phyloP scores from a whole-genome alignment of 2,888 invertebrate genomes.

The Lasioglossum vierecki region DNA sequence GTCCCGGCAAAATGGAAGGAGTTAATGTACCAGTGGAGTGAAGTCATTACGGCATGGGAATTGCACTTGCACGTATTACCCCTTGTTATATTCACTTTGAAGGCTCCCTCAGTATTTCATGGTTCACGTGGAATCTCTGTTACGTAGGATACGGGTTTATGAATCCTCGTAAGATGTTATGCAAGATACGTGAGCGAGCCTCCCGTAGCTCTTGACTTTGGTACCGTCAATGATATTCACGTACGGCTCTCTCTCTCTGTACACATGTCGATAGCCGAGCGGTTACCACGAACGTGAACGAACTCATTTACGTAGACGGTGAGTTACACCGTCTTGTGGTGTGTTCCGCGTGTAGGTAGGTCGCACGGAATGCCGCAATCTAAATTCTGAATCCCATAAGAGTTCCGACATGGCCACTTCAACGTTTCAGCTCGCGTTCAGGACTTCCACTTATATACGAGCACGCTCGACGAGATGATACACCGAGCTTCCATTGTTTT shows the following conservation, averaged over 20 bases:
- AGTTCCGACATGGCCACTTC: slow-evolving; percentile 27
- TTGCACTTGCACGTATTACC: slow-evolving; percentile 13
- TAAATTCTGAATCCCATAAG: slow-evolving; percentile 35
- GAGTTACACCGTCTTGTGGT: slow-evolving; percentile 28
- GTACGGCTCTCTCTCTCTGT: slow-evolving; percentile 27
- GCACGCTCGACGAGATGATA: neutral
- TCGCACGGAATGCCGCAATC: slow-evolving; percentile 42
- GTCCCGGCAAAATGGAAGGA: neutral
- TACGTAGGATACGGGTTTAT: slow-evolving; percentile 46
- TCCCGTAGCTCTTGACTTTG: slow-evolving; percentile 51
- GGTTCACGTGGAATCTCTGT: slow-evolving; percentile 37
- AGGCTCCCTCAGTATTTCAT: neutral
- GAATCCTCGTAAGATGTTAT: slow-evolving; percentile 54
- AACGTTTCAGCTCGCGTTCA: slow-evolving; percentile 6
- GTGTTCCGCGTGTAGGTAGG: slow-evolving; percentile 36
- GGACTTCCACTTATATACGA: neutral
- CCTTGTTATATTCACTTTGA: neutral
- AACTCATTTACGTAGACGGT: slow-evolving; percentile 54
- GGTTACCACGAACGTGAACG: slow-evolving; percentile 53
- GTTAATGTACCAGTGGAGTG: neutral
- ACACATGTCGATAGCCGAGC: slow-evolving; percentile 42
- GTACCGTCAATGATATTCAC: slow-evolving; percentile 54
- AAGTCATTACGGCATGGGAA: slow-evolving; percentile 12
- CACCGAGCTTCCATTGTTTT: neutral
- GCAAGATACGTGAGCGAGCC: slow-evolving; percentile 47